These are phyloP conservation scores for Trachymyrmex cornetzi DNA, from an alignment of 1,140 invertebrate species.

Conservation along the genomic window DNA sequence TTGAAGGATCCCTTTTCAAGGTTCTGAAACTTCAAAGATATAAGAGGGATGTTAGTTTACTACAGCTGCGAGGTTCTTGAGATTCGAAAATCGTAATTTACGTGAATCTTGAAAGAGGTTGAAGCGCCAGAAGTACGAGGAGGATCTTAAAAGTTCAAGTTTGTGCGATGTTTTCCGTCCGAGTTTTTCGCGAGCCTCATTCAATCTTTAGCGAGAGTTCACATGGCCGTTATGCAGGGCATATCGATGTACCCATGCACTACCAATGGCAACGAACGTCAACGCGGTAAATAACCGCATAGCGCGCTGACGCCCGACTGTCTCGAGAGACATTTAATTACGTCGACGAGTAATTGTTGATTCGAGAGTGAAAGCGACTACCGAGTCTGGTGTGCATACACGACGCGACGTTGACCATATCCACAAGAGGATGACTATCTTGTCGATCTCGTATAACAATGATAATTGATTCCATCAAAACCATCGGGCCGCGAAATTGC, in stretches of 20 bases:
- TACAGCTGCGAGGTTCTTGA: neutral
- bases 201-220: conserved; percentile 76
- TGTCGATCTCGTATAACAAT: conserved; percentile 57
- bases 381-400: conserved; percentile 30
- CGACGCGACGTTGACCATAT: conserved; percentile 20
- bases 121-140: neutral
- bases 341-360: conserved; percentile 54
- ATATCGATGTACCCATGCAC: conserved; percentile 77
- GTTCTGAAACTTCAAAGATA: neutral
- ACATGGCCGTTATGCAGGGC: conserved; percentile 61
- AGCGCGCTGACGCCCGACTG: conserved; percentile 35
- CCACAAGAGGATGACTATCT: conserved; percentile 41
- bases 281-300: conserved; percentile 47
- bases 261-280: conserved; percentile 9
- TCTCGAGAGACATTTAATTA: conserved; percentile 67
- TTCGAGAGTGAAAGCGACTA: conserved; percentile 41
- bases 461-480: conserved; percentile 56
- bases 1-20: neutral
- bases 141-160: neutral
- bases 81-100: neutral
- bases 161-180: neutral
- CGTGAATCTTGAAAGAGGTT: neutral
- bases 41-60: neutral
- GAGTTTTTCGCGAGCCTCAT: conserved; percentile 59
- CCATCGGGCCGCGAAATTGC: conserved; percentile 32